Conservation (phyloP, 2,888 invertebrate species). For the Sesia apiformis region DNA sequence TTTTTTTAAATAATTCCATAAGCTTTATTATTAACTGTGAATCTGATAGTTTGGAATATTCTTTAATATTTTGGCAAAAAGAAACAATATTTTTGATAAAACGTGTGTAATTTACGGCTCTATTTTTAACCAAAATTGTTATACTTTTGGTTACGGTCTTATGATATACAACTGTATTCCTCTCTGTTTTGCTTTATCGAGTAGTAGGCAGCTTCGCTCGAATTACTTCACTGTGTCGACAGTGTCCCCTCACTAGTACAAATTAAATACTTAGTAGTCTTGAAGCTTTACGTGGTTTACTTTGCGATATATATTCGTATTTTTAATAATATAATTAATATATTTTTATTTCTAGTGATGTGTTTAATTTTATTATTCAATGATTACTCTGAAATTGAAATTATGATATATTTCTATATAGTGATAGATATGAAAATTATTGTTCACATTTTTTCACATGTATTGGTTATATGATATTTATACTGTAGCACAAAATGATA, state of each 20-base stretch:
- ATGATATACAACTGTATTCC: not conserved
- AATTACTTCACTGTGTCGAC: constrained; percentile 26
- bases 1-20: not conserved
- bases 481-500: not conserved
- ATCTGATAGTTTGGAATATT: no score
- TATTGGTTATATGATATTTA: not conserved
- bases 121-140: not conserved
- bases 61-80: not conserved
- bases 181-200: not conserved
- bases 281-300: constrained; percentile 29
- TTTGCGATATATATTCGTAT: constrained; percentile 26
- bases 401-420: not conserved
- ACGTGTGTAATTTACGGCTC: not conserved
- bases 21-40: no score
- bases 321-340: not conserved
- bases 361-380: not conserved
- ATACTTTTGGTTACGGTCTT: not conserved
- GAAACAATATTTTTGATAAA: not conserved
- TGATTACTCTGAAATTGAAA: not conserved
- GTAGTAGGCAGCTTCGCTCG: constrained; percentile 9
- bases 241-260: constrained; percentile 45
- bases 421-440: not conserved
- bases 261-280: constrained; percentile 50
- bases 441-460: not conserved
- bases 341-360: not conserved